These are phyloP conservation scores for Adoxophyes honmai DNA, from an alignment of 1,140 invertebrate species.

Conservation along the genomic window DNA sequence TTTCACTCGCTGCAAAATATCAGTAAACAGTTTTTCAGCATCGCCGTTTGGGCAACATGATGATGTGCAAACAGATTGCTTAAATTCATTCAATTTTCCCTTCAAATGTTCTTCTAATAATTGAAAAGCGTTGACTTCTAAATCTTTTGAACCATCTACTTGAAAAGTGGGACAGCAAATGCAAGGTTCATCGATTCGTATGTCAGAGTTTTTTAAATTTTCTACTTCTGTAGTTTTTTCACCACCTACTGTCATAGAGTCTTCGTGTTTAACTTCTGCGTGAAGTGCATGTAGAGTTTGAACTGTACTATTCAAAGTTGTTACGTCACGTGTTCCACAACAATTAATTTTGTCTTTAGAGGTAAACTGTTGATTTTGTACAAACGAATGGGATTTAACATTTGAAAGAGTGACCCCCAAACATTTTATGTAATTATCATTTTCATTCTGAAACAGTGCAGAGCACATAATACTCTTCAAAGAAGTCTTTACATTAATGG, in stretches of 20 bases:
- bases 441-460: conserved; percentile 24
- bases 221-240: conserved; percentile 22
- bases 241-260: background rate
- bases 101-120: conserved; percentile 58
- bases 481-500: background rate
- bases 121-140: conserved; percentile 60
- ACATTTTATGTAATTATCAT: conserved; percentile 48
- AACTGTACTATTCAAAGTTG: no score
- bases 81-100: conserved; percentile 47
- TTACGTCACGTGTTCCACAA: no score
- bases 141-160: conserved; percentile 39
- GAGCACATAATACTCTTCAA: conserved; percentile 27
- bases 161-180: conserved; percentile 43
- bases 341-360: no score
- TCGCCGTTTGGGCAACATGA: conserved; percentile 37
- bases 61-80: conserved; percentile 29
- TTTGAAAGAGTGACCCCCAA: conserved; percentile 53
- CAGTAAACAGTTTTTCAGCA: conserved; percentile 44
- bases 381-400: background rate
- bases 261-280: no score
- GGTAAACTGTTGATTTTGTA: no score
- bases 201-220: conserved; percentile 21
- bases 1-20: conserved; percentile 49
- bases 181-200: conserved; percentile 27
- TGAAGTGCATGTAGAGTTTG: no score